Evolutionary conservation across 2,797 vertebrate species (phyloP).

Genomic region (Coregonus sp.): DNA sequence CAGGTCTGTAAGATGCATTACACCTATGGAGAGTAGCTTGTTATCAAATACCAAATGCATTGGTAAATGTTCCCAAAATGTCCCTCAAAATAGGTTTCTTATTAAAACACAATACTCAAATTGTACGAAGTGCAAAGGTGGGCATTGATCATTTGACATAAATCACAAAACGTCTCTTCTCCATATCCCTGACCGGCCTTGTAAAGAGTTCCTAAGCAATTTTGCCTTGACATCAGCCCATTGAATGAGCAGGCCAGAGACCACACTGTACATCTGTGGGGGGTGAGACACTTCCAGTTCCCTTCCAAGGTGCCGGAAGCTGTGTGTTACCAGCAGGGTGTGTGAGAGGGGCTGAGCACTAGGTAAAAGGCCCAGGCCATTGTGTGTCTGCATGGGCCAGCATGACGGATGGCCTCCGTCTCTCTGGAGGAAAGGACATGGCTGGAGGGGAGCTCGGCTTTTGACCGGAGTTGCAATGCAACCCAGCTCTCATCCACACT

Average conservation of each 20-base stretch:
- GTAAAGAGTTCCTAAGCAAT: not conserved
- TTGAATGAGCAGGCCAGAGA: not conserved
- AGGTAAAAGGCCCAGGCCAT: constrained; percentile 71
- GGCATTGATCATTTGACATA: not conserved
- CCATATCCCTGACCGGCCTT: too few species aligned
- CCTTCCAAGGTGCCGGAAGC: constrained; percentile 74
- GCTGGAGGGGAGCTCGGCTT: constrained; percentile 58
- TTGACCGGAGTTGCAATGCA: constrained; percentile 54
- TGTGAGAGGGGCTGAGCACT: constrained; percentile 73
- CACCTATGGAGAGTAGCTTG: not conserved
- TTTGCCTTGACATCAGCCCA: not conserved
- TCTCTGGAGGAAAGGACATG: constrained; percentile 75
- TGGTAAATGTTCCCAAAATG: not conserved
- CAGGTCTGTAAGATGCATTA: not conserved
- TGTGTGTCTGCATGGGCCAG: constrained; percentile 75
- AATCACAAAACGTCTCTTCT: not conserved
- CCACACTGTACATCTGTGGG: not conserved
- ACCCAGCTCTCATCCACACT: constrained; percentile 46
- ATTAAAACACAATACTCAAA: not conserved
- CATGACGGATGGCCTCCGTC: constrained; percentile 79
- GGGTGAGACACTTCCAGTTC: constrained; percentile 28
- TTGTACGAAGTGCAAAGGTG: not conserved
- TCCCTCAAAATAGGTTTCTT: not conserved
- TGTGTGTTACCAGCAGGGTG: constrained; percentile 77
- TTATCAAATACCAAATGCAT: not conserved